Base-by-base conservation (phyloP, 1,140 invertebrate species). In the Drosophila novamexicana region DNA sequence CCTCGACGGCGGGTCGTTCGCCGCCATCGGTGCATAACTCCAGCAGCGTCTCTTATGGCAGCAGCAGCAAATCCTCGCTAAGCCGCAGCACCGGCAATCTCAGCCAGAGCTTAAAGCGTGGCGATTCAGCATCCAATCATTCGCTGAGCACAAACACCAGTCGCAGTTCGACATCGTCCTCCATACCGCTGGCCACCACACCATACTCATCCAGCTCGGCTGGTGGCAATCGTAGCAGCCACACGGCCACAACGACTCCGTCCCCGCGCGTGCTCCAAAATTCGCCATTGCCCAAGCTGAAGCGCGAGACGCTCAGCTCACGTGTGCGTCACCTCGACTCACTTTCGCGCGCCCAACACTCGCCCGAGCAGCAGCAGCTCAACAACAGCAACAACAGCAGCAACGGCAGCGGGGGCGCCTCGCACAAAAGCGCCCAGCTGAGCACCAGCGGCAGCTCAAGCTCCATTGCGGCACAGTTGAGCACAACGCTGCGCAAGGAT, bases 231-330 rank as follows among this genome's bases (percentile, higher is more conserved):
- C 79, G 83, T 57, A 83, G 76, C 69, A 88, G 61, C 40, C 71
- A 70, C 63, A 50, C 52, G 45, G 53, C 66, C 7, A 66, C 76
- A 82, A 93, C 91, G 88, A 93, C 73, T 94, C 93, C 79, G 77
- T 91, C 90, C 83, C 82, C 88, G 75, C 91, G 91, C 70, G 77
- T 91, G 70, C 79, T 91, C 12, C 91, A 92, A 37, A 92, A 91
- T 9, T 93, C 91, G 61, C 93, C 93, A 70, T 83, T 93, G 52
- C 93, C 93, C 40, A 94, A 94, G 83, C 92, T 94, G 61, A 94
- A 93, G 74, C 93, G 94, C 54, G 95, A 95, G 63, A 95, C 95
- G 42, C 90, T 95, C 40, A 95, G 93, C 39, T 93, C 93, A 66
- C 94, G 94, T 52, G 93, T 93, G 86, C 91, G 93, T 80, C 83